A percentile compares a stretch with the other conserved stretches of the same genome.
Evolutionary conservation across 2,113 vertebrate genomes (phyloP).

Genomic region (Sinocyclocheilus grahami): DNA sequence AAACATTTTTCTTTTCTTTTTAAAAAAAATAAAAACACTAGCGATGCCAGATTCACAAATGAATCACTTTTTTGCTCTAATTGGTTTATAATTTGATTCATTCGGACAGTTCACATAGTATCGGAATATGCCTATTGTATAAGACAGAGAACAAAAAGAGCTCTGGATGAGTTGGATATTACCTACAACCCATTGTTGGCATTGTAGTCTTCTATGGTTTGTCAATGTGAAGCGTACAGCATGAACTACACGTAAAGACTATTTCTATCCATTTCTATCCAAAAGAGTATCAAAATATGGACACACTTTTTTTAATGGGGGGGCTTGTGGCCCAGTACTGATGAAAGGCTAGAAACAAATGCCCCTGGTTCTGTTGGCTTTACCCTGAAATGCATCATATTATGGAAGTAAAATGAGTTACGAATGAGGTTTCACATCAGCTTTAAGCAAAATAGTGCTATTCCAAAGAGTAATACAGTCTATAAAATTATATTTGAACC

Average conservation of each 20-base stretch:
- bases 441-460: neutral
- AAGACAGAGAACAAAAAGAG: too few species aligned
- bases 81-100: neutral
- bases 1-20: too few species aligned
- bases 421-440: neutral
- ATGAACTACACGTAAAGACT: too few species aligned
- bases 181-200: neutral
- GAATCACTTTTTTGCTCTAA: slow-evolving; percentile 49
- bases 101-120: neutral
- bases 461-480: neutral
- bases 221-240: neutral
- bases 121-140: too few species aligned
- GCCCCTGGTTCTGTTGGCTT: neutral
- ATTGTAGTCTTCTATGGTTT: neutral
- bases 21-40: too few species aligned
- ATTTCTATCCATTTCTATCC: too few species aligned
- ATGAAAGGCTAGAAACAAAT: too few species aligned
- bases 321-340: neutral
- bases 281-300: too few species aligned
- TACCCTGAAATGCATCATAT: neutral
- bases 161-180: too few species aligned
- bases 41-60: neutral
- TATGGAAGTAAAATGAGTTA: neutral
- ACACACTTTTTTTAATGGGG: neutral
- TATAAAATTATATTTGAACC: neutral